A percentile compares a stretch with the other conserved stretches of the same genome.
phyloP scores from a whole-genome alignment of 2,113 vertebrate genomes.

The Epinephelus cyanopodus region DNA sequence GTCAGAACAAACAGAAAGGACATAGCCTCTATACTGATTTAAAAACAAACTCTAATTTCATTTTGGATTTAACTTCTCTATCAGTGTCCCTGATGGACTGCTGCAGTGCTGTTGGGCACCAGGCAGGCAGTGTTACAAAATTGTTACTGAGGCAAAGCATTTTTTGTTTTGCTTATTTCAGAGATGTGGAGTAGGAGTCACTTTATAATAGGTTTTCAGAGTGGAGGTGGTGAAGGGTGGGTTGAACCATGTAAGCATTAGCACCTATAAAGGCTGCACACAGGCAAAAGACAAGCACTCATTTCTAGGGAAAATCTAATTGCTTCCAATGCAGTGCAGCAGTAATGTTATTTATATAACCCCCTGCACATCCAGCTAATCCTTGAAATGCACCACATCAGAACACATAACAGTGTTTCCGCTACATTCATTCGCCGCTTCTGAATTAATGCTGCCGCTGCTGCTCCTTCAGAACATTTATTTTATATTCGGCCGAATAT shows the following conservation, averaged over 20 bases:
- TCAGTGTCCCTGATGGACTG: neutral
- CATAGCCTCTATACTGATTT: too few species aligned
- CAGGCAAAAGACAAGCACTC: neutral
- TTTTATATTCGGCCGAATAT: too few species aligned
- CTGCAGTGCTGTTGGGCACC: neutral
- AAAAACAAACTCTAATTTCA: neutral
- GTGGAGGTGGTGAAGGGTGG: conserved; percentile 19
- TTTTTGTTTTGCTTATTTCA: neutral
- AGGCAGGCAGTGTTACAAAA: neutral
- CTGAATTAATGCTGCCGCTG: too few species aligned
- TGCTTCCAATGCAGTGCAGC: conserved; percentile 7
- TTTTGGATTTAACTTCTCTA: neutral
- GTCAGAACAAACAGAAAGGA: neutral
- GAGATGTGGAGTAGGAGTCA: conserved; percentile 11
- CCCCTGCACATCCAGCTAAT: neutral
- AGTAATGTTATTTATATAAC: conserved; percentile 12
- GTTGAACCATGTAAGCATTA: conserved; percentile 2
- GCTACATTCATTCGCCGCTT: too few species aligned
- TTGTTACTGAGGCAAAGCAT: neutral
- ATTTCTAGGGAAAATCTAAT: neutral
- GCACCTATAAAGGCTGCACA: conserved; percentile 12
- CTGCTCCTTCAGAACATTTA: too few species aligned
- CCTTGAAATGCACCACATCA: neutral
- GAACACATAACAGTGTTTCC: too few species aligned
- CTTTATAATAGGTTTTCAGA: conserved; percentile 4